Evolutionary conservation across 2,888 invertebrate genomes (phyloP).

Genomic region (Ferdinandea cuprea): DNA sequence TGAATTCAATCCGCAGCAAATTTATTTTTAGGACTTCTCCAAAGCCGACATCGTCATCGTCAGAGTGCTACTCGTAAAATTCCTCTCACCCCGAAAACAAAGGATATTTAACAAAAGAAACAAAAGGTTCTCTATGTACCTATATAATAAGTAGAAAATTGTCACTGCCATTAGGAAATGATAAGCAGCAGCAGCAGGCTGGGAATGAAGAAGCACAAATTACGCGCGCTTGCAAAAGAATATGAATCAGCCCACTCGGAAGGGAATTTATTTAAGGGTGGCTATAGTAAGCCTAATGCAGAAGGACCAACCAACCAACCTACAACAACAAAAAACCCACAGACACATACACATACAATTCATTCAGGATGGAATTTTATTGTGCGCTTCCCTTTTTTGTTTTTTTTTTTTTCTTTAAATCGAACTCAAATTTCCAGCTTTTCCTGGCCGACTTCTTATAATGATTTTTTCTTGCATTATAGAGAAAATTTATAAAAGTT

Average conservation of each 20-base stretch:
- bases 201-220: conserved; percentile 28
- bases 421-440: conserved; percentile 22
- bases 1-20: conserved; percentile 28
- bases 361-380: conserved; percentile 29
- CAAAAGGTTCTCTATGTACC: conserved; percentile 24
- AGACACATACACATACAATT: conserved; percentile 1
- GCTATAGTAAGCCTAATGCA: conserved; percentile 15
- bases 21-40: conserved; percentile 20
- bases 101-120: conserved; percentile 37
- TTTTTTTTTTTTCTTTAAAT: conserved; percentile 6
- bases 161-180: conserved; percentile 32
- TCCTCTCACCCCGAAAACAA: background rate
- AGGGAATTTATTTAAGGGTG: conserved; percentile 27
- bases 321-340: no score
- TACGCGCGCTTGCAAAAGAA: conserved; percentile 38
- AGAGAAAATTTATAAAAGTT: conserved; percentile 6
- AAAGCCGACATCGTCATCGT: conserved; percentile 1
- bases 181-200: conserved; percentile 17
- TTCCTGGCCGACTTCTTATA: conserved; percentile 5
- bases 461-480: background rate
- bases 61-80: background rate
- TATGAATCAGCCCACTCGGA: conserved; percentile 27
- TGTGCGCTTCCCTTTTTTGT: conserved; percentile 17
- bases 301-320: no score
- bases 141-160: conserved; percentile 28